phyloP scores from a whole-genome alignment of 2,113 vertebrate genomes.

The Catharus minimus region DNA sequence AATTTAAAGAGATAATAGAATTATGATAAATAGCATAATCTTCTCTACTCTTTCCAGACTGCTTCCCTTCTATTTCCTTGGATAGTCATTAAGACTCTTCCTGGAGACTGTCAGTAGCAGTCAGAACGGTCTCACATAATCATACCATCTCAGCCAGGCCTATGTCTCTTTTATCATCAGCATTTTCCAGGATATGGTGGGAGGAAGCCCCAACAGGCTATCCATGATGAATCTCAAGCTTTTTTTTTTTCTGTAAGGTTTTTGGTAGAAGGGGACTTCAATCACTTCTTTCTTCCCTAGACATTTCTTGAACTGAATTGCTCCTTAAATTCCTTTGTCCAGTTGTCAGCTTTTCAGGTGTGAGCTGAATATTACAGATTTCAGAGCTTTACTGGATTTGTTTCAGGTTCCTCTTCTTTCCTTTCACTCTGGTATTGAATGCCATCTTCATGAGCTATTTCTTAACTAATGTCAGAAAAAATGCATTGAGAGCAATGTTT shows the following conservation, averaged over 20 bases:
- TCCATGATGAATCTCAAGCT: not conserved
- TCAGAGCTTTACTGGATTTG: not conserved
- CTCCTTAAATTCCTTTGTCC: not conserved
- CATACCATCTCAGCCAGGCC: not conserved
- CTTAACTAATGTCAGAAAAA: slow-evolving; percentile 23
- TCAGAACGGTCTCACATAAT: not conserved
- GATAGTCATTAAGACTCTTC: not conserved
- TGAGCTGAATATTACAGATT: not conserved
- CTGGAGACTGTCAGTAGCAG: not conserved
- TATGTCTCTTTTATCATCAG: not conserved
- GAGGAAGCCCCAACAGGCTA: not conserved
- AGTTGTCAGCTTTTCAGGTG: not conserved
- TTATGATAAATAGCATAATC: not conserved
- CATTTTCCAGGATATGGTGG: not conserved
- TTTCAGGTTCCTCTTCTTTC: not conserved
- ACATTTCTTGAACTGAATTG: not conserved
- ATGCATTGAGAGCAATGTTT: slow-evolving; percentile 20
- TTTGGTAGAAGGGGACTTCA: not conserved
- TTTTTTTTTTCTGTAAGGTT: not conserved
- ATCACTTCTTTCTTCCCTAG: not conserved
- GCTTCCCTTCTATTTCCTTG: not conserved
- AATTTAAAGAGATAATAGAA: not conserved
- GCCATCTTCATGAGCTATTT: not conserved
- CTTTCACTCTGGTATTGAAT: not conserved
- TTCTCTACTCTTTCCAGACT: not conserved